These are phyloP conservation scores for Cephonodes hylas DNA, from an alignment of 2,888 invertebrate species.

Conservation along the genomic window DNA sequence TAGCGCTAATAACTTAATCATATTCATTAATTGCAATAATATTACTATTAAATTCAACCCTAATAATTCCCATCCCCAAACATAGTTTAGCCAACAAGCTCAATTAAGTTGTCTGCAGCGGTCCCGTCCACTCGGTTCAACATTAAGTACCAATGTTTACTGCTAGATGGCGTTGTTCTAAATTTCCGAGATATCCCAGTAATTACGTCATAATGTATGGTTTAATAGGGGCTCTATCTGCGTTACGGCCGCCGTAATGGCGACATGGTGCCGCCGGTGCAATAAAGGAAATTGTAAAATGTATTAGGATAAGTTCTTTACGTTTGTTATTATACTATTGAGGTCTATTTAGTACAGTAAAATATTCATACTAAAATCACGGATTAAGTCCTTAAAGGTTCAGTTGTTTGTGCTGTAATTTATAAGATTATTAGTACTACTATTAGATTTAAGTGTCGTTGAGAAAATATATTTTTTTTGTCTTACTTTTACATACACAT, in stretches of 20 bases:
- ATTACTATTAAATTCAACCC: not conserved
- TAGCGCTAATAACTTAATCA: no score
- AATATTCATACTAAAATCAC: no score
- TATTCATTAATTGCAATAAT: no score
- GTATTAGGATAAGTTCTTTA: not conserved
- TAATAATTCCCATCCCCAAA: not conserved
- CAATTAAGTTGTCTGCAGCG: not conserved
- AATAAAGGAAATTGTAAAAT: not conserved
- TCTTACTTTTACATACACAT: no score
- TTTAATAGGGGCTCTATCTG: slow-evolving; percentile 21
- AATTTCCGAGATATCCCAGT: slow-evolving; percentile 20
- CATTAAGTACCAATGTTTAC: slow-evolving; percentile 17
- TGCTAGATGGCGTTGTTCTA: slow-evolving; percentile 26
- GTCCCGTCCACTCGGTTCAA: not conserved
- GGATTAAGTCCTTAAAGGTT: no score
- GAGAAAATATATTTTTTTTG: no score
- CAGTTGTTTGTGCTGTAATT: no score
- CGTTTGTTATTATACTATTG: no score
- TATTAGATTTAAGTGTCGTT: no score
- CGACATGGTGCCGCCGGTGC: not conserved
- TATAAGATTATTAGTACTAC: no score
- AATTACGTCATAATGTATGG: slow-evolving; percentile 31
- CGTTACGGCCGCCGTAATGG: slow-evolving; percentile 19
- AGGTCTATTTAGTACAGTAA: no score
- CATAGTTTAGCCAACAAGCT: not conserved